These are phyloP conservation scores for Nephrotoma flavescens DNA, from an alignment of 2,888 invertebrate species.

Conservation along the genomic window DNA sequence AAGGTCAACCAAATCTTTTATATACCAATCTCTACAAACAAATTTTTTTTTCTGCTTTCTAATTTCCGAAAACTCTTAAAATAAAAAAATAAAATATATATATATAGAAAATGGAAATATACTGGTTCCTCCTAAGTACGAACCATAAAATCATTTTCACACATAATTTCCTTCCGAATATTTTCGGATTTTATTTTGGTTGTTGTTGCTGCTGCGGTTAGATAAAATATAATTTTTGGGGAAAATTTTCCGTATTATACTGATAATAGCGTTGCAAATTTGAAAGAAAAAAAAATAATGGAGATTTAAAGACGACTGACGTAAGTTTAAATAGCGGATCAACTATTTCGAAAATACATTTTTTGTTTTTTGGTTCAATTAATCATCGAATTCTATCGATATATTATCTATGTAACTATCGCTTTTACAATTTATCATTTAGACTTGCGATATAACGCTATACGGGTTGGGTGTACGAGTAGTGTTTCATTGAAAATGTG, in stretches of 20 bases:
- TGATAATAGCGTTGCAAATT: background rate
- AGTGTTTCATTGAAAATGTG: background rate
- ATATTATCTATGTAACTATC: background rate
- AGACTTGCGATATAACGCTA: background rate
- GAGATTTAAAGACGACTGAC: background rate
- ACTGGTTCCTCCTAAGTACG: background rate
- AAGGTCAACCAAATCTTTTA: background rate
- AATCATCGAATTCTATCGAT: background rate
- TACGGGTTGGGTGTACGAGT: background rate
- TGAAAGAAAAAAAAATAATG: background rate
- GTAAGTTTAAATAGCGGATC: background rate
- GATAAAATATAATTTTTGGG: background rate
- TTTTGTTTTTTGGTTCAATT: background rate
- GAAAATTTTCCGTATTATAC: background rate
- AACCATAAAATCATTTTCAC: background rate
- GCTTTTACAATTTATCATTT: background rate
- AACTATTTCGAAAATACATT: background rate
- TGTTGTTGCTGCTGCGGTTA: background rate
- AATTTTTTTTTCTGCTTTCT: background rate
- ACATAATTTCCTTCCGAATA: background rate
- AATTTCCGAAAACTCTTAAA: background rate
- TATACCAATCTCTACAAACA: background rate
- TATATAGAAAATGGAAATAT: background rate
- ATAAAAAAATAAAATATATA: no score
- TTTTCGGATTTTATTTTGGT: background rate